Percentiles rank a stretch among this genome's conserved stretches.
Conservation (phyloP, 2,113 vertebrate species). For the Stegastes partitus region DNA sequence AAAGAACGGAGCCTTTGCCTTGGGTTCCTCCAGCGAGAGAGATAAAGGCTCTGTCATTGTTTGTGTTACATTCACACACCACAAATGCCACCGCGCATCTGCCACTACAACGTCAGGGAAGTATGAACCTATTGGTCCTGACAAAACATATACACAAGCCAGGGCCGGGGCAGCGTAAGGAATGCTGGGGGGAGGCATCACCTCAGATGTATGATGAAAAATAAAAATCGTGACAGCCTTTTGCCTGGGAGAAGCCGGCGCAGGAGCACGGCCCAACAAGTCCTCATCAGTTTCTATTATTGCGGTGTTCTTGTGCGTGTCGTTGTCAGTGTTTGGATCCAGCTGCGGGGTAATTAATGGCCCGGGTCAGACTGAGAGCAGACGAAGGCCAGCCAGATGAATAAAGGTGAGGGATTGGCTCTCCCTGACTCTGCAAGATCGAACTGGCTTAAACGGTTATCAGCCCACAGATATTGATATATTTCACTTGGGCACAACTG, state of each 20-base stretch:
- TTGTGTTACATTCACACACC: slow-evolving; percentile 42
- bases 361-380: slow-evolving; percentile 38
- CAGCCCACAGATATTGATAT: slow-evolving; percentile 71
- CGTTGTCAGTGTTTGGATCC: slow-evolving; percentile 42
- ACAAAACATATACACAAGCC: slow-evolving; percentile 58
- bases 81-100: slow-evolving; percentile 22
- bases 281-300: slow-evolving; percentile 71
- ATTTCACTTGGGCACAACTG: slow-evolving; percentile 63
- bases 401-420: slow-evolving; percentile 74
- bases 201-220: slow-evolving; percentile 60
- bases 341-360: slow-evolving; percentile 73
- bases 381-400: slow-evolving; percentile 66
- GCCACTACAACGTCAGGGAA: slow-evolving; percentile 25
- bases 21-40: slow-evolving; percentile 23
- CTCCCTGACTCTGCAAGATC: slow-evolving; percentile 57
- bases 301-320: slow-evolving; percentile 32
- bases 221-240: slow-evolving; percentile 55
- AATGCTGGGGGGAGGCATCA: slow-evolving; percentile 35
- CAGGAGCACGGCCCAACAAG: slow-evolving; percentile 29
- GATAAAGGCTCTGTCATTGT: slow-evolving; percentile 57
- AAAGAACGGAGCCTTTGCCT: slow-evolving; percentile 14
- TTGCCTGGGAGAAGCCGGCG: slow-evolving; percentile 33
- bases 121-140: slow-evolving; percentile 55
- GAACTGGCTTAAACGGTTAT: slow-evolving; percentile 73
- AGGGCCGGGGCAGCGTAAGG: slow-evolving; percentile 3